phyloP scores from a whole-genome alignment of 1,140 invertebrate species.

The Homarus americanus region DNA sequence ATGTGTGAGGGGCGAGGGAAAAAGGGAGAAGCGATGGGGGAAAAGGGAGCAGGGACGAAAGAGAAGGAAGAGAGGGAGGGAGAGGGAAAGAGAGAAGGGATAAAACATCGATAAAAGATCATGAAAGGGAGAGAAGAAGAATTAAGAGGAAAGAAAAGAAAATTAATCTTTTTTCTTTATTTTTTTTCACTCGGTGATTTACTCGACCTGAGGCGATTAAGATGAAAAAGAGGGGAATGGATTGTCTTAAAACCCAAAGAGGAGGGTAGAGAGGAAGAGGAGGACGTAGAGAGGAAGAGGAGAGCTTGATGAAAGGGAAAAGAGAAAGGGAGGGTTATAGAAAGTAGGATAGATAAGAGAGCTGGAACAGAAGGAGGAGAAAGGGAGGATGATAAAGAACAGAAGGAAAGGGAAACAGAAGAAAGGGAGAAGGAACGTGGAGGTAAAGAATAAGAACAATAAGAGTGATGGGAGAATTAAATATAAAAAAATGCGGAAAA shows the following conservation, averaged over 20 bases:
- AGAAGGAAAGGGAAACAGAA: not conserved
- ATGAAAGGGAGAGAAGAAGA: no score
- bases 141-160: no score
- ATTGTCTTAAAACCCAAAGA: no score
- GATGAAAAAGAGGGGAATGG: no score
- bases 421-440: not conserved
- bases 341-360: not conserved
- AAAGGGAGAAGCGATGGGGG: not conserved
- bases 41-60: not conserved
- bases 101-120: no score
- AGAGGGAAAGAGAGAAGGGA: not conserved
- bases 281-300: not conserved
- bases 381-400: not conserved
- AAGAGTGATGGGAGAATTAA: no score
- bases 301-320: not conserved
- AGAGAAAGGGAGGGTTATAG: not conserved
- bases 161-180: no score
- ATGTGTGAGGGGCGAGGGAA: not conserved
- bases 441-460: not conserved
- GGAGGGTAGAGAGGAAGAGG: not conserved
- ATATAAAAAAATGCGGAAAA: no score
- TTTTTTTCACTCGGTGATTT: no score
- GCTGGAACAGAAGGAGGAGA: no score
- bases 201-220: no score
- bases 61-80: constrained; percentile 2